Conservation (phyloP, 2,113 vertebrate genomes). For the Hymenochirus boettgeri region DNA sequence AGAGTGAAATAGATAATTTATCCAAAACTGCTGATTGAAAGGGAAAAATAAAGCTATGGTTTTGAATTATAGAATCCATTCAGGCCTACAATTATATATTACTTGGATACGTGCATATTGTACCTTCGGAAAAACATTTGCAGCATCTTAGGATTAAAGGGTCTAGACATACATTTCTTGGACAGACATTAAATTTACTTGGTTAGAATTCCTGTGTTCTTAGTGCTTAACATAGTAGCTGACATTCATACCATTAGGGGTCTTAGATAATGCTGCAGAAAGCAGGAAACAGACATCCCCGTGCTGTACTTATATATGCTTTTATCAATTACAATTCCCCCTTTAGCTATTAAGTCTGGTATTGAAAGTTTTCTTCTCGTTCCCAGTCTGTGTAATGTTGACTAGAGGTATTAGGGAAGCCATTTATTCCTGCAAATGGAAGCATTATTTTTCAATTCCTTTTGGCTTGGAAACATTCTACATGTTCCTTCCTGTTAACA, state of each 20-base stretch:
- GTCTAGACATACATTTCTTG: background rate
- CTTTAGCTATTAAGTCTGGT: constrained; percentile 26
- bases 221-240: constrained; percentile 20
- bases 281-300: constrained; percentile 24
- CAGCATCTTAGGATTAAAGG: background rate
- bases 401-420: too few relatives aligned
- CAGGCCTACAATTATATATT: too few relatives aligned
- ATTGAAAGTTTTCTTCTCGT: constrained; percentile 11
- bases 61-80: too few relatives aligned
- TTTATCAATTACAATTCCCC: constrained; percentile 30
- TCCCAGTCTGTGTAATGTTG: background rate
- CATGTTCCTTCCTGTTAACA: too few relatives aligned
- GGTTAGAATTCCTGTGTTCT: constrained; percentile 6
- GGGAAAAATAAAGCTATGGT: too few relatives aligned
- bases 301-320: constrained; percentile 22
- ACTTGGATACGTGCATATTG: too few relatives aligned
- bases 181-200: background rate
- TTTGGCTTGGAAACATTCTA: too few relatives aligned
- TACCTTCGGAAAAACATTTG: background rate
- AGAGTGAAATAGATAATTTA: too few relatives aligned
- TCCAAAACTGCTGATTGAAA: too few relatives aligned
- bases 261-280: constrained; percentile 29
- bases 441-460: too few relatives aligned
- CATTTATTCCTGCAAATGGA: too few relatives aligned
- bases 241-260: constrained; percentile 33